phyloP scores from a whole-genome alignment of 2,797 vertebrate genomes.

The Anguilla obscura region DNA sequence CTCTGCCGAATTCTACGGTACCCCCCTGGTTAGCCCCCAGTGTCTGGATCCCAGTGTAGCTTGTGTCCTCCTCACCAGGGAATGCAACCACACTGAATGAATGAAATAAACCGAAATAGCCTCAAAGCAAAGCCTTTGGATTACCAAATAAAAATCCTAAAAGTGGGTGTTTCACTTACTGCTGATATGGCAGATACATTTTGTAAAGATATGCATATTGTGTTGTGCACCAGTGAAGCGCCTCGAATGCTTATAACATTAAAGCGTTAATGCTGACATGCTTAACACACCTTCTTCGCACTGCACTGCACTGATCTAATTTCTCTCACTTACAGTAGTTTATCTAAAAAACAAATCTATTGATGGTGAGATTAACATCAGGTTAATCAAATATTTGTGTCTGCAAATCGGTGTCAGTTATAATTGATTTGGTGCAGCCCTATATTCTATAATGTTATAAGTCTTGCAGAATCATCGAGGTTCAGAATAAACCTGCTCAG shows the following conservation, averaged over 20 bases:
- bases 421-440: background rate
- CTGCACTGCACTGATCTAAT: background rate
- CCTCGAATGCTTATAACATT: background rate
- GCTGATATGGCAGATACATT: background rate
- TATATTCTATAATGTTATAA: no score
- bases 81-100: background rate
- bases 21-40: background rate
- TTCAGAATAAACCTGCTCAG: no score
- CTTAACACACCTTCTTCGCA: background rate
- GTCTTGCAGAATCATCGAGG: no score
- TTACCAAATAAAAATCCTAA: background rate
- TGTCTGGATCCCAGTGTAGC: background rate
- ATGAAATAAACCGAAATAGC: background rate
- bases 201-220: background rate
- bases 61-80: background rate
- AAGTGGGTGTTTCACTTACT: background rate
- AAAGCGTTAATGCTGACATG: background rate
- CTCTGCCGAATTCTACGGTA: background rate
- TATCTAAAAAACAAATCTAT: no score
- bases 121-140: background rate
- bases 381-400: background rate
- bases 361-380: background rate
- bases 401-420: background rate
- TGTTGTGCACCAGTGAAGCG: no score
- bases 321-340: background rate